Percentiles rank a stretch among this genome's conserved stretches.
Conservation (phyloP, 2,113 vertebrate species). For the Archilochus colubris region DNA sequence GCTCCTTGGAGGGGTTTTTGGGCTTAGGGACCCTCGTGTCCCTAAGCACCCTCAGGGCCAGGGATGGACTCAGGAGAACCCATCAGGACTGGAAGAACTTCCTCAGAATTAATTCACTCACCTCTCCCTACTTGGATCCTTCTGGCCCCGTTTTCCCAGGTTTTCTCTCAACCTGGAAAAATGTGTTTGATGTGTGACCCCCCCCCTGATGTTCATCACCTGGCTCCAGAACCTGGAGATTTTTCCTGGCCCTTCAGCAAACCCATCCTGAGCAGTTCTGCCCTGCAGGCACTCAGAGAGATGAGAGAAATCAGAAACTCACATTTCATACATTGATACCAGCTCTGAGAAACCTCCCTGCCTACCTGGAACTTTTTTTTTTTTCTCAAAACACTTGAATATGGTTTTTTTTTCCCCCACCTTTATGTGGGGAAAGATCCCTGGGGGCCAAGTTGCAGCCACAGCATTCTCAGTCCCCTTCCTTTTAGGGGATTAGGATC, state of each 20-base stretch:
- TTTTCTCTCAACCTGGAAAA: not conserved
- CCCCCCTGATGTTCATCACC: not conserved
- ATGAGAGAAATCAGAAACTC: not conserved
- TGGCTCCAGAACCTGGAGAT: not conserved
- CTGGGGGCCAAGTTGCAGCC: not conserved
- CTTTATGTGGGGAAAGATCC: accelerated
- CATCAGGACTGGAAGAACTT: accelerated
- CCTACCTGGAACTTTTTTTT: not conserved
- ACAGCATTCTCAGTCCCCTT: not conserved
- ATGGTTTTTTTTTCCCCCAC: accelerated
- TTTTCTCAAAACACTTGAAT: not conserved
- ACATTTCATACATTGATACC: not conserved
- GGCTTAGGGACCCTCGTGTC: not conserved
- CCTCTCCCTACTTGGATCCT: not conserved
- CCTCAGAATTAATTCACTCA: not conserved
- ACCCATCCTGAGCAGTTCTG: not conserved
- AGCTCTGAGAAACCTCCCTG: not conserved
- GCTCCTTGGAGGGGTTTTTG: not conserved
- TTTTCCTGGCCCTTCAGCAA: not conserved
- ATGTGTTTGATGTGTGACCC: not conserved
- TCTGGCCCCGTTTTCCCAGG: not conserved
- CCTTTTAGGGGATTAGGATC: not conserved
- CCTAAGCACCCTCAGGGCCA: not conserved
- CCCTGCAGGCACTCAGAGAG: not conserved
- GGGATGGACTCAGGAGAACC: accelerated